Evolutionary conservation across 2,113 vertebrate species (phyloP).

Genomic region (Rhinolophus ferrumequinum): DNA sequence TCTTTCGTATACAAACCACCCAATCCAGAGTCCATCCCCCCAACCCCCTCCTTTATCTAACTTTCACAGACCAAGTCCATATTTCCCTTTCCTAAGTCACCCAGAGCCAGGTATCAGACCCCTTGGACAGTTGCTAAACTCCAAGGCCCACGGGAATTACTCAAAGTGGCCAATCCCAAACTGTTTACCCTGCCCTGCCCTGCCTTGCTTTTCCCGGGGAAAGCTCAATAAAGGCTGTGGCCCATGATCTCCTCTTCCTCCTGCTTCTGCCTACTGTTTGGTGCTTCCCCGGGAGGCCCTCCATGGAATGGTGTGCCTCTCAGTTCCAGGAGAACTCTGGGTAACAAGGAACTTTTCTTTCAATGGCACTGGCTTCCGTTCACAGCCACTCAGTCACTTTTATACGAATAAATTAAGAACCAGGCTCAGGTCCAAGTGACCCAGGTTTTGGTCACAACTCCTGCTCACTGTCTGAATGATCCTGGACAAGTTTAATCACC

Average conservation of each 20-base stretch:
- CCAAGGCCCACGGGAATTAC: not conserved
- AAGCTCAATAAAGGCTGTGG: not conserved
- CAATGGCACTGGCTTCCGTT: not conserved
- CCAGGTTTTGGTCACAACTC: not conserved
- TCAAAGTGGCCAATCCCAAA: not conserved
- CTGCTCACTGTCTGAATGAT: not conserved
- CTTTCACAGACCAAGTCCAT: not conserved
- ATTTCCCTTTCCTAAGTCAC: not conserved
- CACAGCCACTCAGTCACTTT: not conserved
- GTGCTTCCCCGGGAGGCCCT: not conserved
- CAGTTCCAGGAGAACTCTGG: too few species aligned
- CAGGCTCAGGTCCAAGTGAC: not conserved
- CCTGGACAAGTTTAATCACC: not conserved
- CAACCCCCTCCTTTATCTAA: not conserved
- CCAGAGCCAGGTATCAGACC: not conserved
- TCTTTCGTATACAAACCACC: not conserved
- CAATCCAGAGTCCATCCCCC: not conserved
- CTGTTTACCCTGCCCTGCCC: too few species aligned
- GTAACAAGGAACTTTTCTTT: not conserved
- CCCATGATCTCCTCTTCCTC: too few species aligned
- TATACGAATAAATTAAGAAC: not conserved
- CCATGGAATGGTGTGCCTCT: fast-evolving
- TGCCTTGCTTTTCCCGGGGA: too few species aligned
- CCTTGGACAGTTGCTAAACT: fast-evolving
- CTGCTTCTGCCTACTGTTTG: not conserved